Base-by-base conservation (phyloP, 2,888 invertebrate genomes). In the Drosophila greeni region DNA sequence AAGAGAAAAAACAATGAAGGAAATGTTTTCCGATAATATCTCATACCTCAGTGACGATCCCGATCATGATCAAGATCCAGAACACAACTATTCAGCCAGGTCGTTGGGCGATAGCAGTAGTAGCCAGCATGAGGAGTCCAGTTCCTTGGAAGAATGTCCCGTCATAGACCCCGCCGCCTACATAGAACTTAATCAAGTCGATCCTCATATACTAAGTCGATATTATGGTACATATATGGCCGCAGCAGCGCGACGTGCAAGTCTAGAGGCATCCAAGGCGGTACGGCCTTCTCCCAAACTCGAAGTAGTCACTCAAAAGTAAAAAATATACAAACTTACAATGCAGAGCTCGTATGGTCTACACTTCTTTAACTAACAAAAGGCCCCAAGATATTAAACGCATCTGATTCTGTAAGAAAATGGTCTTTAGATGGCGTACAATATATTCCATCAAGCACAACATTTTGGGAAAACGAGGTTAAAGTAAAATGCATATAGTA, bases 211-310 rank as follows among this genome's bases (percentile, higher is more conserved):
- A 42, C 72, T 88, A 6, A 88, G 87, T 11, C 82, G 86, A 16
- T 89, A 88, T 60, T 89, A 89, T 49, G 88, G 87, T 4, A 86
- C 87, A 4, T 88, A 88, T 49, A 87, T 89, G 84, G 88, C 87
- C 3, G 88, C 87, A 18, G 87, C 87, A 9, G 80, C 76, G 2
- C 67, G 82, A 8, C 72, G 70, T 8, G 84, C 74, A 2, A 69
- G 20, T 18, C 33, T 82, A 1, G 82, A 79, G 47, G 59, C 70
- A 6, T 58, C 84, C 2, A 60, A 65, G 29, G 39, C 51, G 8
- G 70, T 66, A 45, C 47, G 64, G 11, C 65, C 66, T n/a, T 49
- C 69, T n/a, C 55, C 76, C n/a, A 56, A 73, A 20, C 64, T 49
- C 12, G 68, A 84, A 68, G 34, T 79, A 45, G 56, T 76, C 52